Evolutionary conservation across 2,113 vertebrate species (phyloP), one percentile per base, ranked within the genome.

Genomic region (Synodontis membranacea): DNA sequence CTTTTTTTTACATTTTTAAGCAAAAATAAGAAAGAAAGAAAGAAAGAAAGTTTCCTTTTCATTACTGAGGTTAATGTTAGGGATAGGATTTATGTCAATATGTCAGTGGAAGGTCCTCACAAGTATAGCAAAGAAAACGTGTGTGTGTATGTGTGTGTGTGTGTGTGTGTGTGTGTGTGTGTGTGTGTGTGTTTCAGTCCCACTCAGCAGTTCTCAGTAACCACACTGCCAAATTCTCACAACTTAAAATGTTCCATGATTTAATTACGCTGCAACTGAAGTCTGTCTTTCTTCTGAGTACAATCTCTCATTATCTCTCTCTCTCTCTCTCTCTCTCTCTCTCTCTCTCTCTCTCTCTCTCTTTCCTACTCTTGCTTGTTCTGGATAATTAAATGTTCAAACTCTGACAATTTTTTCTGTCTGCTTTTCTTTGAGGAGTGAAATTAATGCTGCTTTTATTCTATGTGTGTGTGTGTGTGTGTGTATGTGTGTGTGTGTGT

Each of bases 391-490:
- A 52, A 19, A 52, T 78, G 75, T 78, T 64, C 39, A 64, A 60
- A 46, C 37, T 60, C 37, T 60, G 7, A 28, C 48, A 17, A 0
- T 44, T 14, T 70, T 37, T 11, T 50, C 56, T 60, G 10, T 64
- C 58, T 82, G 17, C 1, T 25, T 28, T 58, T n/a, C 14, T 75
- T 28, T 31, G 11, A 21, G 66, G 21, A 84, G 28, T 46, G 28
- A 60, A 52, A 60, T 84, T 58, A 75, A 42, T 62, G 56, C 58
- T 87, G 74, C 37, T 28, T 58, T 79, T 84, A 60, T 87, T 87
- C 34, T 79, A 14, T 84, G 10, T 44, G 39, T 74, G 48, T 84
- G 58, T 87, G 58, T 82, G 34, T 78, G 56, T 83, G 74, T 87
- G 62, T 80, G 25, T 84, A 21, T 87, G 50, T 70, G 50, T 31